Evolutionary conservation across 1,140 invertebrate genomes (phyloP).

Genomic region (Drosophila arizonae): DNA sequence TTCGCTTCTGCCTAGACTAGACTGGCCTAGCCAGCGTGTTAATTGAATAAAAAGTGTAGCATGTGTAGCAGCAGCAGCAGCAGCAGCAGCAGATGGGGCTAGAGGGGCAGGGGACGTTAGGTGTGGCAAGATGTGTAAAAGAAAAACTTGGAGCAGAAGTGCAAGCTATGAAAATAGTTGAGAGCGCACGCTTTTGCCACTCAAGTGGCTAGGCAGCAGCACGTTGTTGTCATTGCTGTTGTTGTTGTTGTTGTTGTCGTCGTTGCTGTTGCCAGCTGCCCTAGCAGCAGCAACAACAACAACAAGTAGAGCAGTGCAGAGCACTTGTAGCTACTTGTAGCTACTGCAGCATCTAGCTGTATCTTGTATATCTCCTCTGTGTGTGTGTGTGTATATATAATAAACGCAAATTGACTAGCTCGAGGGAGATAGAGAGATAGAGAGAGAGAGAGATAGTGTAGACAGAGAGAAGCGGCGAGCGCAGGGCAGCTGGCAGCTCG

Average conservation of each 20-base stretch:
- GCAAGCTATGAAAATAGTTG: slow-evolving; percentile 57
- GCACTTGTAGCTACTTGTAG: slow-evolving; percentile 8
- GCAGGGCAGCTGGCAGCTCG: slow-evolving; percentile 42
- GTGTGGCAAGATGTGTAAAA: slow-evolving; percentile 6
- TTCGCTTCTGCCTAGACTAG: too few species aligned
- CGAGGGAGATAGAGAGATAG: slow-evolving; percentile 1
- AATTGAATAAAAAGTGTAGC: slow-evolving; percentile 70
- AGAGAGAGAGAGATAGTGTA: not conserved
- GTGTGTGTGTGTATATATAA: slow-evolving; percentile 51
- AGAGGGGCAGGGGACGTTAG: too few species aligned
- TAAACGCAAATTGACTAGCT: slow-evolving; percentile 70
- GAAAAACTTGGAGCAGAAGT: slow-evolving; percentile 36
- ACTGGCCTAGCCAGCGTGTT: slow-evolving; percentile 41
- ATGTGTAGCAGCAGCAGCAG: slow-evolving; percentile 1
- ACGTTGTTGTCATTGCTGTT: too few species aligned
- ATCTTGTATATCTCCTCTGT: slow-evolving; percentile 6
- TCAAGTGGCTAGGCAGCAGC: slow-evolving; percentile 40
- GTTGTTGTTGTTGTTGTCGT: slow-evolving; percentile 32
- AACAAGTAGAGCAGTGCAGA: not conserved
- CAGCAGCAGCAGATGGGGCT: too few species aligned
- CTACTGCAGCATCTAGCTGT: slow-evolving; percentile 33
- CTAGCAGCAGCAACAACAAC: not conserved
- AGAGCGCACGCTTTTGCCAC: slow-evolving; percentile 62
- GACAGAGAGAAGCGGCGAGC: too few species aligned
- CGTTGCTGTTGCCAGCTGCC: slow-evolving; percentile 41